A percentile compares a stretch with the other conserved stretches of the same genome.
phyloP scores from a whole-genome alignment of 2,797 vertebrate genomes.

The Champsocephalus gunnari region DNA sequence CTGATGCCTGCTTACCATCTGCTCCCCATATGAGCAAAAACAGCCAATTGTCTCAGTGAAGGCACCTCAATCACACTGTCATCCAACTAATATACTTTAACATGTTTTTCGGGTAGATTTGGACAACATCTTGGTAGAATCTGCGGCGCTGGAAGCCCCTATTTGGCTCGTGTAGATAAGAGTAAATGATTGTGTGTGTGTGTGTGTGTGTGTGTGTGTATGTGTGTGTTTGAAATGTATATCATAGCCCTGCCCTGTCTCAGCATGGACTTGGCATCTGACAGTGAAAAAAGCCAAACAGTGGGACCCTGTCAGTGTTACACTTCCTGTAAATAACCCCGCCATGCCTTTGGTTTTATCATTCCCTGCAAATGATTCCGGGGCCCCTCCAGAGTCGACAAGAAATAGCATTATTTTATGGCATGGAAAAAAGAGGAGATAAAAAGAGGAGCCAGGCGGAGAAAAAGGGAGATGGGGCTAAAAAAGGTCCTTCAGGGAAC shows the following conservation, averaged over 20 bases:
- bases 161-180: slow-evolving; percentile 56
- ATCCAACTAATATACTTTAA: slow-evolving; percentile 67
- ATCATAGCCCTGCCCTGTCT: slow-evolving; percentile 60
- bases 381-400: slow-evolving; percentile 91
- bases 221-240: slow-evolving; percentile 61
- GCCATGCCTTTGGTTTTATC: slow-evolving; percentile 84
- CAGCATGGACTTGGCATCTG: slow-evolving; percentile 70
- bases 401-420: slow-evolving; percentile 90
- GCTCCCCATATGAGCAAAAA: slow-evolving; percentile 86
- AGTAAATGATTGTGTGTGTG: slow-evolving; percentile 43
- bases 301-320: slow-evolving; percentile 73
- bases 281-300: slow-evolving; percentile 70
- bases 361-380: slow-evolving; percentile 87
- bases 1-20: slow-evolving; percentile 88
- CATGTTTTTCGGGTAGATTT: slow-evolving; percentile 52
- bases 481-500: slow-evolving; percentile 97
- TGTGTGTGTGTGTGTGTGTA: slow-evolving; percentile 50
- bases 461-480: slow-evolving; percentile 78
- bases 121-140: slow-evolving; percentile 52
- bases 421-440: slow-evolving; percentile 81
- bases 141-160: slow-evolving; percentile 30
- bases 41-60: slow-evolving; percentile 81
- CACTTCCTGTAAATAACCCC: slow-evolving; percentile 85
- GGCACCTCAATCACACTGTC: slow-evolving; percentile 75
- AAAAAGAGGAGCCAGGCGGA: slow-evolving; percentile 68